These are phyloP conservation scores for Neoitamus cyanurus DNA, from an alignment of 2,888 invertebrate genomes.

Conservation along the genomic window DNA sequence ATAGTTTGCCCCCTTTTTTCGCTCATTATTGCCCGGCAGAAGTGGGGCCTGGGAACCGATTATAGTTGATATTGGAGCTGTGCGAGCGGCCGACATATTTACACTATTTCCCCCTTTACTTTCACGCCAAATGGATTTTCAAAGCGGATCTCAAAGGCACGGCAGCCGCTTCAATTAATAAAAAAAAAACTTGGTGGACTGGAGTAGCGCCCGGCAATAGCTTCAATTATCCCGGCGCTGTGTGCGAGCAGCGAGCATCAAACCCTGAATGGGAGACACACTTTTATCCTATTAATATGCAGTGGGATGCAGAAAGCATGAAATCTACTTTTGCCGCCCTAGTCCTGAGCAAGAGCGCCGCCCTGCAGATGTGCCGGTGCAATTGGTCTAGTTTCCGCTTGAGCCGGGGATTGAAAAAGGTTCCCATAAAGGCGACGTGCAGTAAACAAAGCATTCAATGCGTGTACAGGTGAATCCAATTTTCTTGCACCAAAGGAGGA, in stretches of 20 bases:
- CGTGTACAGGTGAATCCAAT: neutral
- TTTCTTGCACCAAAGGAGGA: neutral
- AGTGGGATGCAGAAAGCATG: neutral
- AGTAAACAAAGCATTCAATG: neutral
- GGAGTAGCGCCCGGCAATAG: neutral
- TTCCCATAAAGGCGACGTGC: neutral
- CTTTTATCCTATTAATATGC: neutral
- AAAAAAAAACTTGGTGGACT: neutral
- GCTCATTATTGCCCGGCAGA: neutral
- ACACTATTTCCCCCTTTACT: neutral
- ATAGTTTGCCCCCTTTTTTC: neutral
- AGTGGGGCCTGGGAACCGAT: neutral
- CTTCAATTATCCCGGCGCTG: neutral
- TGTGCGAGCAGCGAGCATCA: neutral
- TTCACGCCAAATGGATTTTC: neutral
- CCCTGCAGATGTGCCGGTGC: neutral
- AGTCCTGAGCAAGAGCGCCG: neutral
- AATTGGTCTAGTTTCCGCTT: neutral
- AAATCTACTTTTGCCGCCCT: neutral
- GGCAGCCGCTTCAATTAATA: neutral
- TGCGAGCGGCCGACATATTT: neutral
- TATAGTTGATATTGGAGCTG: neutral
- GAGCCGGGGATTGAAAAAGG: neutral
- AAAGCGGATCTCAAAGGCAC: neutral
- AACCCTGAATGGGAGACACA: neutral